Percentiles rank a stretch among this genome's conserved stretches.
Evolutionary conservation across 2,888 invertebrate genomes (phyloP).

Genomic region (Lithosia quadra): DNA sequence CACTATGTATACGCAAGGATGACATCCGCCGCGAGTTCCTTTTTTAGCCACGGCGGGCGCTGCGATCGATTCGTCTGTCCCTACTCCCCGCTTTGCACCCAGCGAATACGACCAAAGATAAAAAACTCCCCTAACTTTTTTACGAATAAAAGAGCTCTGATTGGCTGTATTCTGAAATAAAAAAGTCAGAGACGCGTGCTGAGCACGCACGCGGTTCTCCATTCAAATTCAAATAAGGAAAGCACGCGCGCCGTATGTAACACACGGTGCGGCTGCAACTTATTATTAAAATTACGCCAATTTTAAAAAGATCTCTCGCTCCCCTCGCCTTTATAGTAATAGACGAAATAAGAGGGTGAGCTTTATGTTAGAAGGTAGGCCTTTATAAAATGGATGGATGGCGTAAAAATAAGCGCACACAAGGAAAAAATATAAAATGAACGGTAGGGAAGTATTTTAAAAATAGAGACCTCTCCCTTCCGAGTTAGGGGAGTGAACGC

Average conservation of each 20-base stretch:
- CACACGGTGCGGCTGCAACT: conserved; percentile 77
- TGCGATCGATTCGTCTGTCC: no score
- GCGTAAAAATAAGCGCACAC: conserved; percentile 78
- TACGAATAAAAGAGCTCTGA: conserved; percentile 66
- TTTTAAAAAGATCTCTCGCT: conserved; percentile 58
- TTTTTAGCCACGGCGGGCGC: no score
- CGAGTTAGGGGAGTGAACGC: conserved; percentile 73
- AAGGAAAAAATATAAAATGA: conserved; percentile 84
- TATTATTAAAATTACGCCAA: conserved; percentile 76
- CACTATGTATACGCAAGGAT: no score
- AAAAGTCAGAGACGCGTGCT: conserved; percentile 83
- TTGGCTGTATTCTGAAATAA: conserved; percentile 79
- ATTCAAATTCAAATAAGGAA: conserved; percentile 80
- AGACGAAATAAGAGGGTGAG: conserved; percentile 13
- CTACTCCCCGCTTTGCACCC: no score
- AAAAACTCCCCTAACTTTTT: conserved; percentile 83
- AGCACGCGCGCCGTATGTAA: conserved; percentile 76
- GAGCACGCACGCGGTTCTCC: conserved; percentile 72
- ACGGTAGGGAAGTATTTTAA: conserved; percentile 83
- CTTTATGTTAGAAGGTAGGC: conserved; percentile 32
- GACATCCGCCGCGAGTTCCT: no score
- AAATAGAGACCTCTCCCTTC: conserved; percentile 83
- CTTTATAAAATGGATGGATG: conserved; percentile 58
- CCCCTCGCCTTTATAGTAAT: conserved; percentile 15
- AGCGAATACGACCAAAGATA: conserved; percentile 52